Conservation (phyloP, 1,140 invertebrate species). For the Drosophila kohkoa region DNA sequence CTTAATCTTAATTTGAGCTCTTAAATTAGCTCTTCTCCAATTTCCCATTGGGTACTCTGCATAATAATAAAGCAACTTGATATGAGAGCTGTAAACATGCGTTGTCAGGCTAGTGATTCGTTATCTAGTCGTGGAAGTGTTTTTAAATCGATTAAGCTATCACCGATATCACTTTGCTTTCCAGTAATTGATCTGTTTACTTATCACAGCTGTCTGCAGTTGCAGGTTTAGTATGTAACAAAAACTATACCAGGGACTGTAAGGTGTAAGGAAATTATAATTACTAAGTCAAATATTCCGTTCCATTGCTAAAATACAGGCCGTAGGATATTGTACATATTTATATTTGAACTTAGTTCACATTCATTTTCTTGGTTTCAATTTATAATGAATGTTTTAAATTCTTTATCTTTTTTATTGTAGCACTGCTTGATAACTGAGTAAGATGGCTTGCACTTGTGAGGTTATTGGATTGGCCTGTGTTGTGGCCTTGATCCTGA, state of each 20-base stretch:
- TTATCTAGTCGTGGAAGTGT: slow-evolving; percentile 19
- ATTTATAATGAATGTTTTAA: not conserved
- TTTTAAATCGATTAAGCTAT: slow-evolving; percentile 31
- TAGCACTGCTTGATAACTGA: slow-evolving; percentile 10
- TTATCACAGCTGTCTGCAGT: not conserved
- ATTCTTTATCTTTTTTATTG: not conserved
- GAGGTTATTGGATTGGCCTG: slow-evolving; percentile 80
- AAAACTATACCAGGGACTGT: not conserved
- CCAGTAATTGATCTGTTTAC: slow-evolving; percentile 7
- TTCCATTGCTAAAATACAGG: no score
- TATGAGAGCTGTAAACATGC: not conserved
- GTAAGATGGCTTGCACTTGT: slow-evolving; percentile 71
- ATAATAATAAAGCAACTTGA: slow-evolving; percentile 1
- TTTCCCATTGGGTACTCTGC: slow-evolving; percentile 1
- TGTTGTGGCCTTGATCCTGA: slow-evolving; percentile 84
- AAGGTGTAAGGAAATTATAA: not conserved
- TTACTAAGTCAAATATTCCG: not conserved
- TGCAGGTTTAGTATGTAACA: not conserved
- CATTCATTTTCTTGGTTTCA: not conserved
- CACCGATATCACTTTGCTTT: slow-evolving; percentile 16
- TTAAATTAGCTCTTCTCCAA: not conserved
- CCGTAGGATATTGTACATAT: no score
- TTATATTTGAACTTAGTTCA: not conserved
- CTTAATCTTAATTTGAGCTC: not conserved
- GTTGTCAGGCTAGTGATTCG: slow-evolving; percentile 11